Percentiles rank a stretch among this genome's conserved stretches.
These are phyloP conservation scores for Fistularia commersonii DNA, from an alignment of 2,797 vertebrate species.

Conservation along the genomic window DNA sequence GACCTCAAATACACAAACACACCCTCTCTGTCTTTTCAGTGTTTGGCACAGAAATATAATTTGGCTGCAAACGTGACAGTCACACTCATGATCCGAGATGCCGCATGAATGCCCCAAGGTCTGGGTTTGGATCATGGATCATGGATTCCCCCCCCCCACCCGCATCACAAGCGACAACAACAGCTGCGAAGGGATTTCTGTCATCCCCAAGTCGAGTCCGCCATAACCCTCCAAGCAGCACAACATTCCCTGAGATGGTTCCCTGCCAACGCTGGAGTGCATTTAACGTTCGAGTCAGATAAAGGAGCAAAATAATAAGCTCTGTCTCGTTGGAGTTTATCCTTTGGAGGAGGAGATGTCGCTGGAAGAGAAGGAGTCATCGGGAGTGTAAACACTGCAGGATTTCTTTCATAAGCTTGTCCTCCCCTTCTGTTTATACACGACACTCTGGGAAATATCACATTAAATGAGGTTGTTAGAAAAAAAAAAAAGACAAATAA, in stretches of 20 bases:
- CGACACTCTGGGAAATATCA: slow-evolving; percentile 59
- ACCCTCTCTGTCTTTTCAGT: too few relatives aligned
- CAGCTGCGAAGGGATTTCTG: slow-evolving; percentile 56
- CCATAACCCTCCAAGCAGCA: slow-evolving; percentile 16
- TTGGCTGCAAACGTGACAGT: too few relatives aligned
- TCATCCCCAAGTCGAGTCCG: slow-evolving; percentile 37
- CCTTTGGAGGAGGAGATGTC: slow-evolving; percentile 20
- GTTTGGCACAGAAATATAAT: too few relatives aligned
- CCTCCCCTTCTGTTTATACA: slow-evolving; percentile 24
- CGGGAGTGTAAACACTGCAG: slow-evolving; percentile 35
- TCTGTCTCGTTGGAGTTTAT: slow-evolving; percentile 21
- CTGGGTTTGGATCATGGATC: too few relatives aligned
- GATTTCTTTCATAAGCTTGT: slow-evolving; percentile 40
- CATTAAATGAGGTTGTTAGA: slow-evolving; percentile 48
- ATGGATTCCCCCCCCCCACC: background rate
- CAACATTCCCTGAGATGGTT: slow-evolving; percentile 36
- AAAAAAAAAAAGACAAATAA: slow-evolving; percentile 49
- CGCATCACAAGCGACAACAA: background rate
- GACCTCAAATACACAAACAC: too few relatives aligned
- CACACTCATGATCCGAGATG: too few relatives aligned
- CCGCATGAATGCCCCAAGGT: too few relatives aligned
- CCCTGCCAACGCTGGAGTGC: slow-evolving; percentile 52
- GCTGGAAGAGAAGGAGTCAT: slow-evolving; percentile 19
- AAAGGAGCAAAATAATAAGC: slow-evolving; percentile 45
- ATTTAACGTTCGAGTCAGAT: slow-evolving; percentile 43